Evolutionary conservation across 2,797 vertebrate species (phyloP).

Genomic region (Micrastur ruficollis): DNA sequence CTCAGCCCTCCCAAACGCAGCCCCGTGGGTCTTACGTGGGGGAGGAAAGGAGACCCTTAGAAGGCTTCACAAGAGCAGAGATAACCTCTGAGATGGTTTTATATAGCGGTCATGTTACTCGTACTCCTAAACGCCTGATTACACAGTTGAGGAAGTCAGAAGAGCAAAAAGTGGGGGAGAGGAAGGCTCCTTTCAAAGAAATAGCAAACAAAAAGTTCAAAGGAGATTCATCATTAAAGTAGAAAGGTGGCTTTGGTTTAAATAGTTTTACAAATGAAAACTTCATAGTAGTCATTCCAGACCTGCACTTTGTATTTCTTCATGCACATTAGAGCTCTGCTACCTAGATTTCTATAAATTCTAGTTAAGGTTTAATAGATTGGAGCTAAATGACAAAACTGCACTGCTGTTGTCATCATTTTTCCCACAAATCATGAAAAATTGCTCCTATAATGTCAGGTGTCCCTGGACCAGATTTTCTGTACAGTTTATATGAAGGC

Average conservation of each 20-base stretch:
- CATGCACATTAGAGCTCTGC: neutral
- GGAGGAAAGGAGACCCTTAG: neutral
- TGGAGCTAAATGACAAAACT: neutral
- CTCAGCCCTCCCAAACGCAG: neutral
- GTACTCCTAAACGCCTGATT: neutral
- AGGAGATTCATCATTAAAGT: neutral
- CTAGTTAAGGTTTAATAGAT: neutral
- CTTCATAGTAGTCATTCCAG: neutral
- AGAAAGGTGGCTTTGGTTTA: neutral
- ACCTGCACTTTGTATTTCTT: neutral
- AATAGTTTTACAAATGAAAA: neutral
- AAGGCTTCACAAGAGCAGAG: neutral
- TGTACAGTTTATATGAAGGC: neutral
- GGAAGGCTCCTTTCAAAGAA: neutral
- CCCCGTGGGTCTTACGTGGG: rapidly evolving
- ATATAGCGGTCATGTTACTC: neutral
- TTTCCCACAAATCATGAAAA: neutral
- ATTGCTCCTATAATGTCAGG: neutral
- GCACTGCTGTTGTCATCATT: neutral
- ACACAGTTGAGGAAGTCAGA: neutral
- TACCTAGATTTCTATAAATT: neutral
- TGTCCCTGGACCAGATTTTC: neutral
- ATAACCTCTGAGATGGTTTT: neutral
- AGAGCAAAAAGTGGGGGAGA: neutral
- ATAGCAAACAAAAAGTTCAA: neutral